A percentile compares a stretch with the other conserved stretches of the same genome.
These are phyloP conservation scores for Drosophila birchii DNA, from an alignment of 2,888 invertebrate genomes.

Conservation along the genomic window DNA sequence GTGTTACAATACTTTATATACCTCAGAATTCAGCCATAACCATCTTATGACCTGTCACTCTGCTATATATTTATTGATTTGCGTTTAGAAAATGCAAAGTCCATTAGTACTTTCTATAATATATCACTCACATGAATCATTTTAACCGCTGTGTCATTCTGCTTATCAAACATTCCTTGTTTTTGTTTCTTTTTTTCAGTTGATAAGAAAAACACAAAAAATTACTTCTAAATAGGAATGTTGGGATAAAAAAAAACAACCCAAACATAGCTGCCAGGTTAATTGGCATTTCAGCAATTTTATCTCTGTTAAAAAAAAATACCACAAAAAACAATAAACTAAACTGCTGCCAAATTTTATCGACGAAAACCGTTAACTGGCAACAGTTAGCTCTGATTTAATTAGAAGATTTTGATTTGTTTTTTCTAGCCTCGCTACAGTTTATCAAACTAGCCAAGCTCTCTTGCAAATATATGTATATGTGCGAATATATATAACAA, in stretches of 20 bases:
- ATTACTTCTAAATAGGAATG: constrained; percentile 29
- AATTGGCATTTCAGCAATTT: constrained; percentile 5
- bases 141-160: constrained; percentile 17
- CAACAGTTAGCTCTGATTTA: constrained; percentile 45
- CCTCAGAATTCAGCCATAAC: no score
- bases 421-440: background rate
- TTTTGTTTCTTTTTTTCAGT: constrained; percentile 1
- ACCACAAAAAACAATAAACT: background rate
- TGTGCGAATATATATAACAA: background rate
- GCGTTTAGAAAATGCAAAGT: constrained; percentile 10
- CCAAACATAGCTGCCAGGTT: background rate
- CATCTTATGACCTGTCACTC: background rate
- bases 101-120: constrained; percentile 2
- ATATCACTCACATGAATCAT: constrained; percentile 31
- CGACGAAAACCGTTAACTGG: constrained; percentile 17
- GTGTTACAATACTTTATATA: background rate
- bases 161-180: constrained; percentile 29
- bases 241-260: constrained; percentile 16
- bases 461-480: constrained; percentile 17
- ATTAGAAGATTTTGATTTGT: constrained; percentile 47
- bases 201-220: constrained; percentile 39
- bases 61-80: constrained; percentile 6
- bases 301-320: constrained; percentile 12
- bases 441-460: constrained; percentile 26
- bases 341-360: constrained; percentile 13